A percentile compares a stretch with the other conserved stretches of the same genome.
These are phyloP conservation scores for Piezodorus guildinii DNA, from an alignment of 1,140 invertebrate species.

Conservation along the genomic window DNA sequence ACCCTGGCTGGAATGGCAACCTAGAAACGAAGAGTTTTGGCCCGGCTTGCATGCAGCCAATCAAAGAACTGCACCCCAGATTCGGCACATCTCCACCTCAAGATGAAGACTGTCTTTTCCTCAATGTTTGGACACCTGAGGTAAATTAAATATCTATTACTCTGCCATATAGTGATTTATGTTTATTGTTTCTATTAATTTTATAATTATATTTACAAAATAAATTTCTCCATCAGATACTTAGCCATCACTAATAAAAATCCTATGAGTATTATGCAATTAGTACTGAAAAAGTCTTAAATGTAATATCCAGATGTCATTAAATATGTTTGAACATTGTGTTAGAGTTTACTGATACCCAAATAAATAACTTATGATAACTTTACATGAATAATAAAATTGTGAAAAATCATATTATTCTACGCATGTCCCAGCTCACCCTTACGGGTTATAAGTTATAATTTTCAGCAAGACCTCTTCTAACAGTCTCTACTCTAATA, in stretches of 20 bases:
- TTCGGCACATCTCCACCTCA: slow-evolving; percentile 24
- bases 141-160: not conserved
- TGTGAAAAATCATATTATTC: too few species aligned
- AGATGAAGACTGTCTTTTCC: slow-evolving; percentile 42
- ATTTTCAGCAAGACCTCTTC: too few species aligned
- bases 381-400: too few species aligned
- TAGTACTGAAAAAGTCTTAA: too few species aligned
- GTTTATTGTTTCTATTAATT: slow-evolving; percentile 3
- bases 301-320: too few species aligned
- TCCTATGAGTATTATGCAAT: not conserved
- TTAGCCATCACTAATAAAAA: not conserved
- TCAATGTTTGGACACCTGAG: slow-evolving; percentile 45
- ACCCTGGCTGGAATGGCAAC: slow-evolving; percentile 37
- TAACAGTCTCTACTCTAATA: too few species aligned
- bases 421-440: too few species aligned
- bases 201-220: not conserved
- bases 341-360: too few species aligned
- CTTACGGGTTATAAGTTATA: too few species aligned
- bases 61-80: slow-evolving; percentile 21
- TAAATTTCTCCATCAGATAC: too few species aligned
- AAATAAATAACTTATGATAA: too few species aligned
- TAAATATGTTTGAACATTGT: not conserved
- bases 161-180: not conserved
- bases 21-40: slow-evolving; percentile 37
- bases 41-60: slow-evolving; percentile 40